Evolutionary conservation across 2,888 invertebrate genomes (phyloP), one percentile per base, ranked within the genome.

Genomic region (Unio delphinus): DNA sequence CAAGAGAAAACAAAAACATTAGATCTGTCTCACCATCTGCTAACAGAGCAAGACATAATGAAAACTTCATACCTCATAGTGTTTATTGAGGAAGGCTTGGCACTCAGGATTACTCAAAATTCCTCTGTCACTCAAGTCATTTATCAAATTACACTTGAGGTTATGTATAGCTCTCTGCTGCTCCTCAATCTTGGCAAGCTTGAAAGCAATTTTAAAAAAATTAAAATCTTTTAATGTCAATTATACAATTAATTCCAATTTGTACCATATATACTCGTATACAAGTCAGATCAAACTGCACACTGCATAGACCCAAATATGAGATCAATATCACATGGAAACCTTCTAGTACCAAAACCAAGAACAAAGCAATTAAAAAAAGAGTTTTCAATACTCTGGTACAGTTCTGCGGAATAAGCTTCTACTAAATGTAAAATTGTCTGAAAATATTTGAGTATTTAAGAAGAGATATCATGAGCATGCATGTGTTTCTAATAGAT

Each of bases 151-250:
- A 26, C 84, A 74, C 75, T 89, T 89, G 64, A 89, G 76, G 69
- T 81, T 85, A 68, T 86, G 84, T 65, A 89, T 89, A 26, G 89
- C 88, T 68, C 81, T 83, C 79, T 89, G 89, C 73, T 89, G 88
- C 69, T 89, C 86, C 64, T 89, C 88, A 61, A 89, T 89, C 71
- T 84, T 79, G 1, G 87, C 80, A 70, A 88, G 68, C 88, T 89
- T 77, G 17, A 76, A 79, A 54, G n/a, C 58, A 62, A 61, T 60
- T 15, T 15, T 3, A 45, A 45, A 15, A 15, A 3, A 45, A 15
- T 55, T 18, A 28, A 6, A 28, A 63, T 63, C 3, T 26, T 59
- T 59, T n/a, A 59, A 59, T 34, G 15, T 23, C 59, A 59, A 26
- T 59, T 59, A 26, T 23, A 59, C n/a, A 59, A 18, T 17, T 17